Evolutionary conservation across 2,888 invertebrate genomes (phyloP).

Genomic region (Zygogramma bicolorata): DNA sequence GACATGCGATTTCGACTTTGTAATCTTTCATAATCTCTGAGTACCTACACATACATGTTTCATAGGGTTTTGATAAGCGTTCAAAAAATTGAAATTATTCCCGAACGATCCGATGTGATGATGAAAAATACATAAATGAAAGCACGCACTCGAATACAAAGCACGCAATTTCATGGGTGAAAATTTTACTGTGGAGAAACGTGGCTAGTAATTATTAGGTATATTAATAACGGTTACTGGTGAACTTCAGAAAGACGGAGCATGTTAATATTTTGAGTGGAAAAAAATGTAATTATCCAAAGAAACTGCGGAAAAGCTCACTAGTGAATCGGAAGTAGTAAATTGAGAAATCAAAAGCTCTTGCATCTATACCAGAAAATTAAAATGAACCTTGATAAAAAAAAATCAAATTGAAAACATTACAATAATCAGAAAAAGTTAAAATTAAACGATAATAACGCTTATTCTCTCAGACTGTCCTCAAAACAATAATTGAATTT

Average conservation of each 20-base stretch:
- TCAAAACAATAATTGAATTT: too few species aligned
- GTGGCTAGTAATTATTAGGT: neutral
- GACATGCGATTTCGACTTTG: neutral
- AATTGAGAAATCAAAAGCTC: too few species aligned
- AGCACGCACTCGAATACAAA: neutral
- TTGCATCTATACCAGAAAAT: too few species aligned
- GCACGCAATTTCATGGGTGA: neutral
- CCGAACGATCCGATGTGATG: neutral
- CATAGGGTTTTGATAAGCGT: neutral
- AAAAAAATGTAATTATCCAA: too few species aligned
- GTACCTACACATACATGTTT: neutral
- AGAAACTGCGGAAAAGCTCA: too few species aligned
- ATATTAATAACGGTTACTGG: neutral
- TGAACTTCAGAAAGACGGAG: neutral
- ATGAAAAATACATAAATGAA: slow-evolving; percentile 6
- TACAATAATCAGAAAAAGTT: too few species aligned
- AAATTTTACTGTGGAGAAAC: neutral
- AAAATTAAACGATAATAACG: too few species aligned
- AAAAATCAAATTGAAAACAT: too few species aligned
- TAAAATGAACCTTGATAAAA: too few species aligned
- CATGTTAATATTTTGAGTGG: too few species aligned
- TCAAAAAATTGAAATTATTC: slow-evolving; percentile 10
- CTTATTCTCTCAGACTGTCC: too few species aligned
- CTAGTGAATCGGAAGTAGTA: too few species aligned
- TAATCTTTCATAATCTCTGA: neutral